phyloP scores from a whole-genome alignment of 1,140 invertebrate genomes.

The Chironomus tepperi region DNA sequence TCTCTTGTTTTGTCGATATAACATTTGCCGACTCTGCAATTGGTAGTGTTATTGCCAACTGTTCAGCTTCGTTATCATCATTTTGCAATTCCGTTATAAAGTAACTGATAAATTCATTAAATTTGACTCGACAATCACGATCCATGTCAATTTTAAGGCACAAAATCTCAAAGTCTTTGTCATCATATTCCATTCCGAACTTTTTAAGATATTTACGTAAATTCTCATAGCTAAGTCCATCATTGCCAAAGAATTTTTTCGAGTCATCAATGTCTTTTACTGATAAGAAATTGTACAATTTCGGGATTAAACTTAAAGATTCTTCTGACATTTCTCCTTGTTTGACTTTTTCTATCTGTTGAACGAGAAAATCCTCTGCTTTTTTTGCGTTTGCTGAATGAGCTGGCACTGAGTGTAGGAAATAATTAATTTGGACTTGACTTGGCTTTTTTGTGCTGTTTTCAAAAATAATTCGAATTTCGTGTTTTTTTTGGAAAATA shows the following conservation, averaged over 20 bases:
- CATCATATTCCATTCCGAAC: not conserved
- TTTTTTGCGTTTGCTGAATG: no score
- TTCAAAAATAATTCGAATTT: no score
- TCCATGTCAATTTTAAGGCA: slow-evolving; percentile 11
- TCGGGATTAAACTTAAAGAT: not conserved
- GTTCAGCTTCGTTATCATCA: not conserved
- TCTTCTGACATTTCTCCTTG: slow-evolving; percentile 8
- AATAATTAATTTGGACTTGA: no score
- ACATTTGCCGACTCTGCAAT: not conserved
- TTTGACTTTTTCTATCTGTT: not conserved
- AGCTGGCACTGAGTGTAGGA: no score
- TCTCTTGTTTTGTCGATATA: not conserved
- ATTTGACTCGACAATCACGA: not conserved
- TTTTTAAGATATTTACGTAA: not conserved
- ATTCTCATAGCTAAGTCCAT: not conserved
- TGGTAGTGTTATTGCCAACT: not conserved
- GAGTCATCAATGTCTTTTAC: not conserved
- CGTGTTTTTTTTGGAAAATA: no score
- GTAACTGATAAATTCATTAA: not conserved
- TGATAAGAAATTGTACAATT: slow-evolving; percentile 1
- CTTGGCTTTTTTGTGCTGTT: no score
- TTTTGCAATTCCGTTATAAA: not conserved
- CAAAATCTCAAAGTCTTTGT: not conserved
- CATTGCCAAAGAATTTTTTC: not conserved
- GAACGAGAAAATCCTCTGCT: not conserved